Evolutionary conservation across 1,140 invertebrate species (phyloP).

Genomic region (Atta texana): DNA sequence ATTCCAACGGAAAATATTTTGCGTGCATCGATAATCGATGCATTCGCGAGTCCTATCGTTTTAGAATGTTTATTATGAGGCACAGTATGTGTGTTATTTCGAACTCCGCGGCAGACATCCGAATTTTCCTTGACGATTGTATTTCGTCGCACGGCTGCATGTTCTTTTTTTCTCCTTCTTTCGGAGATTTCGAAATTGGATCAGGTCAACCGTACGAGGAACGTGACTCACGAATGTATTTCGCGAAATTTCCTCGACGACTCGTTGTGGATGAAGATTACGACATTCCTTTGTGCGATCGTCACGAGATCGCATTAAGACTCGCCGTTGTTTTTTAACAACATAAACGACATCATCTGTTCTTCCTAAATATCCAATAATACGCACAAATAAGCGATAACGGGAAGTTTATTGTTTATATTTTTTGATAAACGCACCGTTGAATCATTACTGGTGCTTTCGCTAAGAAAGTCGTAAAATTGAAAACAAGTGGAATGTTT

Average conservation of each 20-base stretch:
- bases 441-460: slow-evolving; percentile 43
- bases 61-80: slow-evolving; percentile 58
- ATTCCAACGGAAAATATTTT: background rate
- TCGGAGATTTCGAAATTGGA: slow-evolving; percentile 68
- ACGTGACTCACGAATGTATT: slow-evolving; percentile 50
- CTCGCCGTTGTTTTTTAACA: slow-evolving; percentile 11
- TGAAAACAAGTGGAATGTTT: background rate
- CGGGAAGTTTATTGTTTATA: slow-evolving; percentile 42
- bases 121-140: slow-evolving; percentile 3
- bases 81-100: slow-evolving; percentile 56
- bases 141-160: background rate
- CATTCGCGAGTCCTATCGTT: slow-evolving; percentile 28
- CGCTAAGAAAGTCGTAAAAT: slow-evolving; percentile 31
- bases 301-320: slow-evolving; percentile 47
- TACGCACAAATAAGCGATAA: slow-evolving; percentile 38
- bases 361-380: slow-evolving; percentile 9
- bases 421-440: background rate
- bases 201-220: slow-evolving; percentile 28
- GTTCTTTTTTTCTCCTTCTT: background rate
- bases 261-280: slow-evolving; percentile 11
- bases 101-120: background rate
- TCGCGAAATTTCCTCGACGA: slow-evolving; percentile 41
- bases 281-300: slow-evolving; percentile 41
- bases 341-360: background rate
- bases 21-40: slow-evolving; percentile 59